Percentiles rank a stretch among this genome's conserved stretches.
phyloP scores from a whole-genome alignment of 2,888 invertebrate genomes.

The Chymomyza fuscimana region DNA sequence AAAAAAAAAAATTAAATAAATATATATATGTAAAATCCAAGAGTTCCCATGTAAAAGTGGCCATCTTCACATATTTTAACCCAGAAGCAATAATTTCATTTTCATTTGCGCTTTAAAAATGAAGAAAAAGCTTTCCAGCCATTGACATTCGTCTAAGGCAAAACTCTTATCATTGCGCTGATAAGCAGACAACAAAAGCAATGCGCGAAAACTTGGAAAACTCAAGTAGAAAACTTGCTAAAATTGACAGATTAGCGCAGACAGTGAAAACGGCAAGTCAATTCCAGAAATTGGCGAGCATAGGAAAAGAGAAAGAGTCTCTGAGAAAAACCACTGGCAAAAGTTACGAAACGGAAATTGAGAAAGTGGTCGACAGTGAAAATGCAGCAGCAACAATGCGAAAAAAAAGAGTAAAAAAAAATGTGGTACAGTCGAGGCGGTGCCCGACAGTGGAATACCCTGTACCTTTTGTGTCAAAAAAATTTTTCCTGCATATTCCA shows the following conservation, averaged over 20 bases:
- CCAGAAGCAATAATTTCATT: constrained; percentile 18
- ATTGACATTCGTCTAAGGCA: background rate
- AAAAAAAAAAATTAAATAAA: too few relatives aligned
- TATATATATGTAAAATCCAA: too few relatives aligned
- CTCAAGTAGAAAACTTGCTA: background rate
- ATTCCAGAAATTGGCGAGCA: background rate
- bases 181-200: constrained; percentile 2
- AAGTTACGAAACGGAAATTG: constrained; percentile 59
- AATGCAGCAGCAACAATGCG: constrained; percentile 8
- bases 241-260: constrained; percentile 1
- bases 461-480: too few relatives aligned
- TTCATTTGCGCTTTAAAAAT: constrained; percentile 32
- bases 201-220: constrained; percentile 2
- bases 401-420: constrained; percentile 3
- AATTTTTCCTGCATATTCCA: too few relatives aligned
- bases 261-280: background rate
- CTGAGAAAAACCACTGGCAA: constrained; percentile 9
- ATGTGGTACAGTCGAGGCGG: too few relatives aligned
- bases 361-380: constrained; percentile 46
- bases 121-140: background rate
- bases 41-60: too few relatives aligned
- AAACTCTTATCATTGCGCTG: background rate
- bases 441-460: too few relatives aligned
- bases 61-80: too few relatives aligned
- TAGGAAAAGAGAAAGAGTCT: background rate